Conservation (phyloP, 2,113 vertebrate genomes). For the Ciconia maguari region DNA sequence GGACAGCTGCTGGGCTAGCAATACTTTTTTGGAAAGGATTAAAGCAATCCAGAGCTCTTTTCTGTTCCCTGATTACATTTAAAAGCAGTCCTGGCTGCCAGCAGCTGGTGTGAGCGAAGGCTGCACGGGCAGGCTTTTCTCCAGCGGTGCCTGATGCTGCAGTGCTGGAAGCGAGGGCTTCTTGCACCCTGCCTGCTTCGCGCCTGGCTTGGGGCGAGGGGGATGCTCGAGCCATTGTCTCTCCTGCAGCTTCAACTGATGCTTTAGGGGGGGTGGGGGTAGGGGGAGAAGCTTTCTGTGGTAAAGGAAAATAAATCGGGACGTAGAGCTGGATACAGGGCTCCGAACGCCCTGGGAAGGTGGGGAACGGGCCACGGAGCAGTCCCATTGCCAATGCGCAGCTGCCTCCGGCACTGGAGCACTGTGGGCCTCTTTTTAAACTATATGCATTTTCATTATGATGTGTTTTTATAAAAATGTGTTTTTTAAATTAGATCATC, state of each 20-base stretch:
- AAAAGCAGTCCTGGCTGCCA: background rate
- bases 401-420: background rate
- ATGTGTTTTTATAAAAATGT: conserved; percentile 6
- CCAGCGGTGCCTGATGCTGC: background rate
- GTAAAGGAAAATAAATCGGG: background rate
- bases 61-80: background rate
- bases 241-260: conserved; percentile 16
- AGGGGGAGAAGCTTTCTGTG: conserved; percentile 19
- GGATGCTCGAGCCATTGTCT: background rate
- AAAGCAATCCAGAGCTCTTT: conserved; percentile 3
- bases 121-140: background rate
- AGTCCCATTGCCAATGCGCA: background rate
- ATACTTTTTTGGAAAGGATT: conserved; percentile 16
- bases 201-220: background rate
- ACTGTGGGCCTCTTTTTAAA: background rate
- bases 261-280: background rate
- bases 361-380: background rate
- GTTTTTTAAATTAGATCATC: conserved; percentile 52
- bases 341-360: background rate
- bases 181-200: background rate
- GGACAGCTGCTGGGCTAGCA: background rate
- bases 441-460: background rate
- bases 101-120: background rate
- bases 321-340: background rate
- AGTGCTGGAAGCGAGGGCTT: background rate